These are phyloP conservation scores for Natrix natrix DNA, from an alignment of 2,797 vertebrate species.

Conservation along the genomic window DNA sequence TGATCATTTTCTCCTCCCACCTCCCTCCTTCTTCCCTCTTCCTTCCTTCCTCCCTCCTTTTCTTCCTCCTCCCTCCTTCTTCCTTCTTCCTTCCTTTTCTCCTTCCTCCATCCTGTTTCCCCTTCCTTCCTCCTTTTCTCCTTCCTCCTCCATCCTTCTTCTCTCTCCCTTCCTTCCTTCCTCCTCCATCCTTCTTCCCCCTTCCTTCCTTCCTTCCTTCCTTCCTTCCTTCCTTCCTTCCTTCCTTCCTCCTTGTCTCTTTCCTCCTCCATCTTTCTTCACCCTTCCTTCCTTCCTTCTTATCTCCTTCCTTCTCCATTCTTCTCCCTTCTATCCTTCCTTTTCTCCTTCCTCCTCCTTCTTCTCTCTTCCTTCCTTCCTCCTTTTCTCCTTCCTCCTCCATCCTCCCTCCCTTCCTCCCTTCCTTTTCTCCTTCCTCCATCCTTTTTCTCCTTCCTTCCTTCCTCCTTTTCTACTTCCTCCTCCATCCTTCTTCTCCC, in stretches of 20 bases:
- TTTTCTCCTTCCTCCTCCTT: accelerated
- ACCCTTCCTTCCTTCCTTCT: background rate
- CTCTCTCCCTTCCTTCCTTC: background rate
- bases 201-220: background rate
- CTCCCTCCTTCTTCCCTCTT: background rate
- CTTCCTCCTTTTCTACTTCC: background rate
- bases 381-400: background rate
- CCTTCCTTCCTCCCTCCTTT: too few relatives aligned
- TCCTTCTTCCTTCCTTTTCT: too few relatives aligned
- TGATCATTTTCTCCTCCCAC: too few relatives aligned
- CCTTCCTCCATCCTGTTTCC: accelerated
- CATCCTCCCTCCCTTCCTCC: too few relatives aligned
- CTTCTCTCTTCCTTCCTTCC: background rate
- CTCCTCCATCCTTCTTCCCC: background rate
- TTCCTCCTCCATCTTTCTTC: too few relatives aligned
- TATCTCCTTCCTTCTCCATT: background rate
- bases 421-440: too few relatives aligned
- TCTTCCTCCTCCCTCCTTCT: background rate
- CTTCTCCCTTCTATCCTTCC: background rate
- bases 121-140: background rate
- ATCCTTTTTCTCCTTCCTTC: accelerated
- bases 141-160: too few relatives aligned
- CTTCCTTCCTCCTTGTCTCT: background rate
- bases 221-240: too few relatives aligned
- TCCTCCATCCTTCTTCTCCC: background rate